Base-by-base conservation (phyloP, 2,113 vertebrate genomes). In the Himantopus leucocephalus region DNA sequence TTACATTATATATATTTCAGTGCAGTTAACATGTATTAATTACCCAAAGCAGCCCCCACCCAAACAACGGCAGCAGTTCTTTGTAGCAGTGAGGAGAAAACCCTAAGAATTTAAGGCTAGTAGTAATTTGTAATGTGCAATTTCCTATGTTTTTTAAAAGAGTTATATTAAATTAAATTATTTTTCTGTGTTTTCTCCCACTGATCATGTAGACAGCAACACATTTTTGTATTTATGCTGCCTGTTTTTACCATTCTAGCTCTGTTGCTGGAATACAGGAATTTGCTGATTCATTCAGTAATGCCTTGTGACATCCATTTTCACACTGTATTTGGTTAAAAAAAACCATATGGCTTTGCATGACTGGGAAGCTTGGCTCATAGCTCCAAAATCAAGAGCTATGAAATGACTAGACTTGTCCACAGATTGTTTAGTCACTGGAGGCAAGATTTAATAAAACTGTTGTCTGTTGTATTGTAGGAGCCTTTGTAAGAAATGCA, bases 371-470 rank as follows among this genome's bases (percentile, higher is more conserved):
- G 45, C 59, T 89, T n/a, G 74, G 47, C 89, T 95, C 59, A 27
- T 72, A 71, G 48, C 63, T 94, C 55, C 41, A 47, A 52, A 95
- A 52, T 73, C 91, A 94, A 83, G 75, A 80, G 30, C 85, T 88
- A 29, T 53, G 70, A 81, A 95, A 92, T 81, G 15, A 77, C 83
- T 71, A 71, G 59, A 67, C 52, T 92, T 92, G 59, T 71, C 60
- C 10, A 5, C 72, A 77, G 41, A 52, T 84, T 91, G 50, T 84
- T 94, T 83, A 88, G 83, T 94, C 86, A 89, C 64, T 89, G 55
- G 47, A 91, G 83, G 72, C 63, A 91, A 95, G 68, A 86, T 91
- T 86, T 94, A 95, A 86, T 86, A 67, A 80, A 94, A 84, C 37
- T 84, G 9, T 90, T 93, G 43, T 73, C 85, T 90, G 22, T 78